Evolutionary conservation across 2,797 vertebrate species (phyloP), one percentile per base, ranked within the genome.

Genomic region (Benthosema pterotum): DNA sequence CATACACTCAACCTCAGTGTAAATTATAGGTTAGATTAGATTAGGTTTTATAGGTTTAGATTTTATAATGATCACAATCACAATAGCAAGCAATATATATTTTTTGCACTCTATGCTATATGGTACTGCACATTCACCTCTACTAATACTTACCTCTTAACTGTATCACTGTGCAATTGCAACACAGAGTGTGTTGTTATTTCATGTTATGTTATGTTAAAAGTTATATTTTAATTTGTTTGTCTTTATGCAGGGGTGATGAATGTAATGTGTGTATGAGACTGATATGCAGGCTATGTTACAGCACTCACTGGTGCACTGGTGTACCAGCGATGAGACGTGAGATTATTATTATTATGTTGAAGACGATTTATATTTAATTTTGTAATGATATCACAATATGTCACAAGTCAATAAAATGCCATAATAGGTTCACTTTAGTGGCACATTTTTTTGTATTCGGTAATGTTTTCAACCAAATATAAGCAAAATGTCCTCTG

Each of bases 61-160:
- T n/a, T n/a, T n/a, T n/a, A n/a, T n/a, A n/a, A n/a, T n/a, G n/a
- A n/a, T n/a, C n/a, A n/a, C n/a, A n/a, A n/a, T n/a, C n/a, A 25
- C 22, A 38, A 38, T 11, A 38, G 32, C 8, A 2, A 32, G 28
- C 28, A n/a, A n/a, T n/a, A n/a, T n/a, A n/a, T 32, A 6, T 32
- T 32, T 32, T 32, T 1, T 74, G 77, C 82, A 87, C 85, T 78
- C 84, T 84, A n/a, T n/a, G n/a, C 73, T 77, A 38, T 75, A 78
- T 79, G 76, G 68, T 84, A 72, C 65, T 80, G 74, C 69, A 68
- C 58, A 61, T 59, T 72, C 51, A 65, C 55, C 50, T 11, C 58
- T 67, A 68, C 67, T 71, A 66, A 71, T 76, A 82, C 90, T 86
- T 86, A 85, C 72, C 74, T 79, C 75, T 65, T 55, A 38, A 38